Evolutionary conservation across 2,113 vertebrate genomes (phyloP).

Genomic region (Hippocampus guttulatus): DNA sequence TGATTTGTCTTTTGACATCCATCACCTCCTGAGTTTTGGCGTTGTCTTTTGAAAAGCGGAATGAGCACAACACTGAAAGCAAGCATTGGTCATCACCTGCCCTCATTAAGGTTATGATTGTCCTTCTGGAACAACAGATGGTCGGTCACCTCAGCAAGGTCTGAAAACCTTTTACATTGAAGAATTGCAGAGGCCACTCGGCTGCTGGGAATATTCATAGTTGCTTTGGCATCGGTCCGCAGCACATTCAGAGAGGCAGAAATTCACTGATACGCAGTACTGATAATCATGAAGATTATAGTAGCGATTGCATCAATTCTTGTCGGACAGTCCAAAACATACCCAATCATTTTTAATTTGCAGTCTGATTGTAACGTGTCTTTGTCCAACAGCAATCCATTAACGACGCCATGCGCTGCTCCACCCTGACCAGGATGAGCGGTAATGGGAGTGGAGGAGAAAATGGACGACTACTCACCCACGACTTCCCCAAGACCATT

Average conservation of each 20-base stretch:
- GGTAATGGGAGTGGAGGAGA: conserved; percentile 85
- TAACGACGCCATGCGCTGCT: conserved; percentile 94
- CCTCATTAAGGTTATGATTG: too few species aligned
- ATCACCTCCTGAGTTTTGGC: conserved; percentile 13
- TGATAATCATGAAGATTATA: not conserved
- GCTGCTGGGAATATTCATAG: not conserved
- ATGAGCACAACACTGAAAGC: conserved; percentile 14
- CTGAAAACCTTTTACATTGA: too few species aligned
- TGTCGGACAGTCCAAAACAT: not conserved
- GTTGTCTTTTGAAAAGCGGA: conserved; percentile 17
- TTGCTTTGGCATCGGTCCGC: conserved; percentile 16
- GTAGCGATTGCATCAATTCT: not conserved
- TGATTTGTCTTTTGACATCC: not conserved
- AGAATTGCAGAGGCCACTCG: too few species aligned
- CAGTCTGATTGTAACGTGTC: conserved; percentile 16
- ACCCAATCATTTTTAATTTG: not conserved
- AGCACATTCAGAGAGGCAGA: conserved; percentile 31
- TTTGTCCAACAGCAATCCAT: conserved; percentile 84
- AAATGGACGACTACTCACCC: conserved; percentile 93
- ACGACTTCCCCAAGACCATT: conserved; percentile 97
- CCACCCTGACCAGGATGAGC: conserved; percentile 87
- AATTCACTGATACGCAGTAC: not conserved
- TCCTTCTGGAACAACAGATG: too few species aligned
- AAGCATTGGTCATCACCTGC: not conserved
- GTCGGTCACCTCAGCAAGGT: too few species aligned